Percentiles rank a stretch among this genome's conserved stretches.
phyloP scores from a whole-genome alignment of 2,888 invertebrate species.

The Ferdinandea cuprea region DNA sequence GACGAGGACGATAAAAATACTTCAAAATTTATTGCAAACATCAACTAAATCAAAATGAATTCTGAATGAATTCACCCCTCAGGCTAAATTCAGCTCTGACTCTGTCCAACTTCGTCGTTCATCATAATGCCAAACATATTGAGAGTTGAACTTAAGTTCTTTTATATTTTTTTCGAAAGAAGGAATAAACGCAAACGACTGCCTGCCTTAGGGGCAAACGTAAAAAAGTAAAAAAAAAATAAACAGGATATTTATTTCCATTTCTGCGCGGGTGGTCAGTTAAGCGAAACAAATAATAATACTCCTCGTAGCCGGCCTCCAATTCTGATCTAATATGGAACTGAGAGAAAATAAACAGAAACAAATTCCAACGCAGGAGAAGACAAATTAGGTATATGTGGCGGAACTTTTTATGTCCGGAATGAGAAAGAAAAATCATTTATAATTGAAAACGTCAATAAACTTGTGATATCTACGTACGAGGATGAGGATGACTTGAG shows the following conservation, averaged over 20 bases:
- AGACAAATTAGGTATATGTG: slow-evolving; percentile 51
- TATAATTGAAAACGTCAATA: slow-evolving; percentile 57
- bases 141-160: slow-evolving; percentile 19
- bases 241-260: slow-evolving; percentile 53
- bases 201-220: slow-evolving; percentile 15
- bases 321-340: too few relatives aligned
- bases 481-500: too few relatives aligned
- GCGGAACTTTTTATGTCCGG: slow-evolving; percentile 33
- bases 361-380: neutral
- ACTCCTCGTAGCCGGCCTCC: slow-evolving; percentile 8
- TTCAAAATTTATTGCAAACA: slow-evolving; percentile 60
- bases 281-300: slow-evolving; percentile 26
- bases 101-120: slow-evolving; percentile 13
- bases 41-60: slow-evolving; percentile 63
- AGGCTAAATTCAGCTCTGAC: too few relatives aligned
- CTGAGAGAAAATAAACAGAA: neutral
- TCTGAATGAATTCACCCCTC: too few relatives aligned
- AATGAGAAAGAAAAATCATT: slow-evolving; percentile 57
- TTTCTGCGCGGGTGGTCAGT: slow-evolving; percentile 57
- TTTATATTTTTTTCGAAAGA: neutral
- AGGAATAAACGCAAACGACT: slow-evolving; percentile 4
- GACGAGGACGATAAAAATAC: slow-evolving; percentile 37
- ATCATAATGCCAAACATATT: slow-evolving; percentile 56
- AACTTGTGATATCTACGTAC: neutral
- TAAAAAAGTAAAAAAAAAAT: too few relatives aligned